These are phyloP conservation scores for Ephialtes manifestator DNA, from an alignment of 2,888 invertebrate species.

Conservation along the genomic window DNA sequence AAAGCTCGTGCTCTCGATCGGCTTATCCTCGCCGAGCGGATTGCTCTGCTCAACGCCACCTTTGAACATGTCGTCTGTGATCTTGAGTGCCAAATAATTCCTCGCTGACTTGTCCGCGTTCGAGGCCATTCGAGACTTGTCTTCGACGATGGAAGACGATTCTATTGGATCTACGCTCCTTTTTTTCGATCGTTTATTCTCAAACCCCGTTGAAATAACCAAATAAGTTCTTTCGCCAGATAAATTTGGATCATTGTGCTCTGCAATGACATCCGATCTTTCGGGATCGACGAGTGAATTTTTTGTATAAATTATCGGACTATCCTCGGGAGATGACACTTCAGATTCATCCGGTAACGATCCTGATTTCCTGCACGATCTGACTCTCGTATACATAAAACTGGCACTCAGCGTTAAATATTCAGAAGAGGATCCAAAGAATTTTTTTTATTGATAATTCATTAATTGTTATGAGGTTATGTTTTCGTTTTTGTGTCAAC, in stretches of 20 bases:
- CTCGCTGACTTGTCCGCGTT: constrained; percentile 70
- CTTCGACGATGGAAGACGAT: constrained; percentile 24
- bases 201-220: constrained; percentile 37
- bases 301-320: background rate
- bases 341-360: constrained; percentile 14
- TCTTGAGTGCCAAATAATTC: constrained; percentile 78
- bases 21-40: constrained; percentile 70
- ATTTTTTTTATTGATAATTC: background rate
- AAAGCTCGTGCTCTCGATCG: constrained; percentile 41
- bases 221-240: constrained; percentile 52
- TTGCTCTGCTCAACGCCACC: constrained; percentile 78
- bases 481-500: too few species aligned
- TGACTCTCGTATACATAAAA: constrained; percentile 47
- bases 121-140: constrained; percentile 14
- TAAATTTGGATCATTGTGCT: constrained; percentile 14
- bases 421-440: background rate
- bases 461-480: background rate
- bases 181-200: constrained; percentile 47
- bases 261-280: background rate
- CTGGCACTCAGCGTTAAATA: background rate
- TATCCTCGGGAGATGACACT: background rate
- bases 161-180: constrained; percentile 49
- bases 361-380: constrained; percentile 51
- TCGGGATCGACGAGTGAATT: constrained; percentile 34
- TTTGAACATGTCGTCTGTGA: constrained; percentile 80